Conservation (phyloP, 2,113 vertebrate species). For the Xerus inauris region DNA sequence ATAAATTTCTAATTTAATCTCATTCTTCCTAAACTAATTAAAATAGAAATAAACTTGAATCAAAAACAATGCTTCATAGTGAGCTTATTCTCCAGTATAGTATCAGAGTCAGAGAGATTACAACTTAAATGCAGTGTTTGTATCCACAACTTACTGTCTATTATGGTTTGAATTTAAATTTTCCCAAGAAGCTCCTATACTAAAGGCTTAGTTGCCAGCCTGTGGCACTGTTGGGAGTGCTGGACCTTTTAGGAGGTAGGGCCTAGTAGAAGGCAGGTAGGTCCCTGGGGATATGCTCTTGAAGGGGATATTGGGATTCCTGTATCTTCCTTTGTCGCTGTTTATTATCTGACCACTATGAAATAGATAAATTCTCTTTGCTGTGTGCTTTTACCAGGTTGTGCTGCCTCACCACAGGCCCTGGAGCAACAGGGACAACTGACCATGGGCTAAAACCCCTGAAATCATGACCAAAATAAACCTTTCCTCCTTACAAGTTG, state of each 20-base stretch:
- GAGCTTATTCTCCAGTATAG: neutral
- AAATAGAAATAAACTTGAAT: neutral
- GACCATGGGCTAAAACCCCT: neutral
- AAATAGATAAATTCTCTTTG: neutral
- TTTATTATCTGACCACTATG: neutral
- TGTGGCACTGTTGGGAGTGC: too few species aligned
- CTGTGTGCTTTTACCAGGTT: neutral
- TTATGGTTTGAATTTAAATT: neutral
- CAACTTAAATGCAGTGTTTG: neutral
- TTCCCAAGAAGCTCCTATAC: neutral
- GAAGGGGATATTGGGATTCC: neutral
- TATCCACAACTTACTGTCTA: neutral
- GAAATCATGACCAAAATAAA: neutral
- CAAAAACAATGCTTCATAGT: neutral
- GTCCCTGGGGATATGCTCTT: too few species aligned
- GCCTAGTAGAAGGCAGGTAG: neutral
- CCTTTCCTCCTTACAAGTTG: neutral
- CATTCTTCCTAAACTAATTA: slow-evolving; percentile 1
- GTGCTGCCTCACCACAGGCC: neutral
- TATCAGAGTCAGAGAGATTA: neutral
- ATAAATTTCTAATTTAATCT: neutral
- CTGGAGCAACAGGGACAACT: neutral
- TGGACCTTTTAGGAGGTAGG: neutral
- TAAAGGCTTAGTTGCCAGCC: neutral
- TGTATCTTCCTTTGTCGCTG: neutral